Percentiles rank a stretch among this genome's conserved stretches.
Conservation (phyloP, 2,888 invertebrate genomes). For the Oasisia sp. region DNA sequence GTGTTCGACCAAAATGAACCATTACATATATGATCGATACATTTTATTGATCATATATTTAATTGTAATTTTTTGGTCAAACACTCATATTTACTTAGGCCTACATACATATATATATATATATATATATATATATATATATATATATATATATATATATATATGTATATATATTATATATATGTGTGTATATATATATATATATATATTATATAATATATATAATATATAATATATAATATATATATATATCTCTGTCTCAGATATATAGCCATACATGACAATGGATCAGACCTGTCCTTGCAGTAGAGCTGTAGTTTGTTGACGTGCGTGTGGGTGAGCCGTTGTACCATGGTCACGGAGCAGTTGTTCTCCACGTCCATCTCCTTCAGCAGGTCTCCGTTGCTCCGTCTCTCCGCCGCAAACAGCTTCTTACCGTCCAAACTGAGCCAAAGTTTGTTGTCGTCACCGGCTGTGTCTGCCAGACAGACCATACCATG, state of each 20-base stretch:
- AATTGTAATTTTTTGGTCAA: too few relatives aligned
- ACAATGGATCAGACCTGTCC: neutral
- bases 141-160: too few relatives aligned
- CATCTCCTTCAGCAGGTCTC: conserved; percentile 4
- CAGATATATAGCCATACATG: neutral
- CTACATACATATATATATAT: too few relatives aligned
- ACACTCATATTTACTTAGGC: too few relatives aligned
- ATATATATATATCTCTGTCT: neutral
- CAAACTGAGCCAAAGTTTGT: conserved; percentile 2
- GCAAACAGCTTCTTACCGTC: neutral
- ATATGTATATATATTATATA: too few relatives aligned
- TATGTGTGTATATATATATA: too few relatives aligned
- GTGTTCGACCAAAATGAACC: too few relatives aligned
- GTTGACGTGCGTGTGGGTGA: neutral
- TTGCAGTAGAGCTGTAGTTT: neutral
- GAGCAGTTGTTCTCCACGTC: neutral
- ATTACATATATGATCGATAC: too few relatives aligned
- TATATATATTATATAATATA: too few relatives aligned
- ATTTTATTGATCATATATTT: too few relatives aligned
- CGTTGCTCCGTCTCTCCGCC: neutral
- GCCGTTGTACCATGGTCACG: neutral
- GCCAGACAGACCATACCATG: neutral
- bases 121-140: too few relatives aligned
- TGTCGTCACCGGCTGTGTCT: neutral
- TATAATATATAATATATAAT: too few relatives aligned